Percentiles rank a stretch among this genome's conserved stretches.
Evolutionary conservation across 2,113 vertebrate species (phyloP).

Genomic region (Xenopus borealis): DNA sequence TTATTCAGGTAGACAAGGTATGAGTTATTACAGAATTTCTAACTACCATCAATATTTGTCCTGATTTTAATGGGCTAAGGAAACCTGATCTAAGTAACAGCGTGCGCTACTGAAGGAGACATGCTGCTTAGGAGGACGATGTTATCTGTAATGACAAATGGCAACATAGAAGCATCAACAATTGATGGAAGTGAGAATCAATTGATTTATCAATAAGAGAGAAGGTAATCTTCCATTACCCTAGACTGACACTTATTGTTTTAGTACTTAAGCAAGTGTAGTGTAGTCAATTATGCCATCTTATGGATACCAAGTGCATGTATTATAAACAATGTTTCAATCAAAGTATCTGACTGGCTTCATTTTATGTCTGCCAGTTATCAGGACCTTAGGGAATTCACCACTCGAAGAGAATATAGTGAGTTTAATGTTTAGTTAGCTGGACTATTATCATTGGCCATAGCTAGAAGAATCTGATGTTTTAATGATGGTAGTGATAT

Average conservation of each 20-base stretch:
- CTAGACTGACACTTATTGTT: conserved; percentile 47
- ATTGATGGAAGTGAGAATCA: conserved; percentile 48
- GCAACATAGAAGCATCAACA: conserved; percentile 9
- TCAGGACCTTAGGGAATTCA: neutral
- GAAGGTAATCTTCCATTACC: conserved; percentile 54
- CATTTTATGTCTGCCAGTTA: neutral
- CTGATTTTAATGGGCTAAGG: neutral
- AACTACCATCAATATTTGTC: too few species aligned
- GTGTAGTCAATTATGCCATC: conserved; percentile 29
- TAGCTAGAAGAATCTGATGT: too few species aligned
- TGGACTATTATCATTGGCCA: neutral
- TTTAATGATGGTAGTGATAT: too few species aligned
- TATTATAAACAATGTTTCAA: conserved; percentile 25
- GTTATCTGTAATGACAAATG: conserved; percentile 34
- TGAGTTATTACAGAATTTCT: too few species aligned
- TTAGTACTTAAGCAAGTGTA: conserved; percentile 44
- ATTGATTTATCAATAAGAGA: conserved; percentile 56
- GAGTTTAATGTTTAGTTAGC: neutral
- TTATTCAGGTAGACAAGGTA: too few species aligned
- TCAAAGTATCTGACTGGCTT: neutral
- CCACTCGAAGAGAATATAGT: neutral
- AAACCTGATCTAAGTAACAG: neutral
- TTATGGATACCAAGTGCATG: conserved; percentile 19
- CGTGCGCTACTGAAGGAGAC: neutral
- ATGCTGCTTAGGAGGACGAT: conserved; percentile 1